Evolutionary conservation across 2,797 vertebrate species (phyloP).

Genomic region (Crossoptilon crossoptilon): DNA sequence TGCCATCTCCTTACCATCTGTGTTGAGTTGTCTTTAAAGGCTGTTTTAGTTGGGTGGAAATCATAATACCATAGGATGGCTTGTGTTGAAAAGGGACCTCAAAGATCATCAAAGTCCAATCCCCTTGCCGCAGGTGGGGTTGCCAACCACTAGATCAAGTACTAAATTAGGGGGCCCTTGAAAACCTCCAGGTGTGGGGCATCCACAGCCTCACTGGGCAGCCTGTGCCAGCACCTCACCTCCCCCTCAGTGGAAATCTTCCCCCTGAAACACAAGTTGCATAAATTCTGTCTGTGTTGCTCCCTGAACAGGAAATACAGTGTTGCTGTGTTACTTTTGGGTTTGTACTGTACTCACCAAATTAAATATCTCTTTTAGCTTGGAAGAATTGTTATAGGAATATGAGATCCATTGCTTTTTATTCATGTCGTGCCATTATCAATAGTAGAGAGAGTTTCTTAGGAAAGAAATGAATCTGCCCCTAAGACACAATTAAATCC

Average conservation of each 20-base stretch:
- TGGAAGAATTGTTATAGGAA: neutral
- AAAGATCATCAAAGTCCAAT: too few species aligned
- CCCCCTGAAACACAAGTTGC: too few species aligned
- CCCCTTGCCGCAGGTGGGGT: too few species aligned
- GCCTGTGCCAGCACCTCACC: too few species aligned
- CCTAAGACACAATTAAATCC: neutral
- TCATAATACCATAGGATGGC: too few species aligned
- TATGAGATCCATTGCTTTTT: neutral
- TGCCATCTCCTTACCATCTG: neutral
- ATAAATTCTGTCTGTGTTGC: neutral
- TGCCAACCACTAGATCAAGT: too few species aligned
- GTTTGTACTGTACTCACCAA: neutral
- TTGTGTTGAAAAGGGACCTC: too few species aligned
- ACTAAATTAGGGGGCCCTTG: too few species aligned
- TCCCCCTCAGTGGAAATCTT: neutral
- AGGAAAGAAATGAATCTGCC: neutral
- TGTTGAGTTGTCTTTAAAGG: neutral
- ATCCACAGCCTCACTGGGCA: too few species aligned
- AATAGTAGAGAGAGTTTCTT: neutral
- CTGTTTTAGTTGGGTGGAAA: neutral
- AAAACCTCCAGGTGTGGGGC: too few species aligned
- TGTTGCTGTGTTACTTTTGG: neutral
- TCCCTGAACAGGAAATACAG: neutral
- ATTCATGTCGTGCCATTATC: neutral
- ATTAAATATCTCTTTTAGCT: neutral